Base-by-base conservation (phyloP, 1,140 invertebrate genomes). In the Gonatopus flavifemur region DNA sequence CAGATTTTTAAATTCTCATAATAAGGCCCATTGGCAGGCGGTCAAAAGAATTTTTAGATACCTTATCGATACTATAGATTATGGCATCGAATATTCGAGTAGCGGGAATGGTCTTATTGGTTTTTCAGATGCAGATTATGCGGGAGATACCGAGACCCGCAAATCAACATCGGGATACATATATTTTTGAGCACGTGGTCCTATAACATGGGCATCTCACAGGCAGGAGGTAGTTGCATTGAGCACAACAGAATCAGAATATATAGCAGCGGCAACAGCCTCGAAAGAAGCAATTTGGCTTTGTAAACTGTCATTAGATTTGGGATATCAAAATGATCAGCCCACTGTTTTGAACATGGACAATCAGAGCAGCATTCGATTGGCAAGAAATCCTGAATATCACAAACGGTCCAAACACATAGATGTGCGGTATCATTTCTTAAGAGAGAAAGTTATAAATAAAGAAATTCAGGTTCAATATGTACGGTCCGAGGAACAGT, bases 201-300 rank as follows among this genome's bases (percentile, higher is more conserved):
- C 62, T 8, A 59, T 76, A 39, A 52, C 43, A 1, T 78, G 73
- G 76, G 44, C 32, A 1, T 66, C 60, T n/a, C 62, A 64, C 45
- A 62, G 64, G 47, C 78, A 80, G 51, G 47, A 47, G 21, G 59
- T 55, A 25, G 70, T 79, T 3, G 67, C 77, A 13, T 59, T 77
- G 31, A 76, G 74, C 3, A 72, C 70, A 15, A 79, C 76, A 32
- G 78, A 81, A 50, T 69, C 76, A 7, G 2, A 57, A 57, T 45
- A 76, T 67, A 10, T 69, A 64, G 1, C 55, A 37, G 12, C 59
- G 62, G 39, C 41, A 63, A 59, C 70, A 54, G 69, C 65, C 3
- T 46, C 63, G 1, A 76, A 75, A 54, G 75, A 80, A 51, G 59
- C 65, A 0, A 55, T 66, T 19, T 69, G 64, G 59, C 21, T 70